These are phyloP conservation scores for Netelia melanura DNA, from an alignment of 2,888 invertebrate species.

Conservation along the genomic window DNA sequence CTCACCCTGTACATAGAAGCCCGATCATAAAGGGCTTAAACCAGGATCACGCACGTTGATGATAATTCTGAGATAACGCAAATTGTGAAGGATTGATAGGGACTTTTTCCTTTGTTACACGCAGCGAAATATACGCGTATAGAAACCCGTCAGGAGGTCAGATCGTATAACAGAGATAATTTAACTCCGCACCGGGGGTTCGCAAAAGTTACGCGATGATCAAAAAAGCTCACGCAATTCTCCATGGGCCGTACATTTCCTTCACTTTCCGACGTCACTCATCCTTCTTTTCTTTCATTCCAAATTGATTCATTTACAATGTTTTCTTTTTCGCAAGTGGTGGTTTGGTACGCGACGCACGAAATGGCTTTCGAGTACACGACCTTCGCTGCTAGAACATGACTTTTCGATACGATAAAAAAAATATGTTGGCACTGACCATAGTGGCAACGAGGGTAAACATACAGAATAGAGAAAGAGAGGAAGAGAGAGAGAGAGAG, in stretches of 20 bases:
- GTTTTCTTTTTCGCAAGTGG: slow-evolving; percentile 36
- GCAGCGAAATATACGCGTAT: background rate
- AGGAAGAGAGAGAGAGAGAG: background rate
- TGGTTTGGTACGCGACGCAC: slow-evolving; percentile 51
- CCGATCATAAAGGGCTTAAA: slow-evolving; percentile 10
- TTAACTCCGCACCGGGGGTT: background rate
- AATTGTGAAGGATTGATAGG: slow-evolving; percentile 17
- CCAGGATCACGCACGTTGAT: slow-evolving; percentile 31
- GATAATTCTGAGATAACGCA: slow-evolving; percentile 13
- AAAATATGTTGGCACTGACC: slow-evolving; percentile 13
- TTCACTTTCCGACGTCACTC: slow-evolving; percentile 8
- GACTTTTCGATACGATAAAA: slow-evolving; percentile 37
- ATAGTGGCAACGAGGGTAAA: slow-evolving; percentile 34
- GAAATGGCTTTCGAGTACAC: background rate
- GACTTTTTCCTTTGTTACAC: slow-evolving; percentile 5
- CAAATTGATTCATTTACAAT: background rate
- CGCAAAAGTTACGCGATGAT: slow-evolving; percentile 15
- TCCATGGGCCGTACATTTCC: background rate
- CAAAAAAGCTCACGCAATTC: slow-evolving; percentile 4
- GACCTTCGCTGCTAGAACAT: background rate
- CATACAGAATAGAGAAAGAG: background rate
- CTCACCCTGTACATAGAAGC: background rate
- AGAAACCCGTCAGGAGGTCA: background rate
- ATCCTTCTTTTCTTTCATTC: background rate
- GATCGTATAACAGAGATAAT: slow-evolving; percentile 23